Conservation (phyloP, 2,113 vertebrate species). For the Erythrolamprus reginae region DNA sequence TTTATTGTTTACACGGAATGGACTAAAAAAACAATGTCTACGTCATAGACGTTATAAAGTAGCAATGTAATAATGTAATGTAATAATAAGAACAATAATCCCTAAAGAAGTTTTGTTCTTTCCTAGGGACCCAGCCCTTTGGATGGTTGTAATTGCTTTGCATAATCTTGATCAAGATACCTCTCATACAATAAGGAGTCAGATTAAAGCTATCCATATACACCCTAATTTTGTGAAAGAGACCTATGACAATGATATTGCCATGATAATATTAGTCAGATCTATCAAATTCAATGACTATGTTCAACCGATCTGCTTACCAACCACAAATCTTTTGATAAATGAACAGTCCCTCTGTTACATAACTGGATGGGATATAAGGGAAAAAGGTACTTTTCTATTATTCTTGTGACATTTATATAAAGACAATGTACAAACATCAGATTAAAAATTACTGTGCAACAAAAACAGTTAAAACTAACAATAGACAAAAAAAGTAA, state of each 20-base stretch:
- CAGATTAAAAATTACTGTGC: neutral
- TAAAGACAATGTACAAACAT: neutral
- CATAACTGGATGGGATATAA: slow-evolving; percentile 62
- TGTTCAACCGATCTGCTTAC: slow-evolving; percentile 50
- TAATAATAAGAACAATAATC: neutral
- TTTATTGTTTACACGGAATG: neutral
- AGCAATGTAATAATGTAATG: no score
- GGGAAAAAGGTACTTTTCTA: slow-evolving; percentile 54
- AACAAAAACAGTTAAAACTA: neutral
- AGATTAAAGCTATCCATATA: neutral
- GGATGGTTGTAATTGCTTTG: neutral
- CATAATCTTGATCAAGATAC: neutral
- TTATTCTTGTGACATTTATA: neutral
- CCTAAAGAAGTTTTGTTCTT: neutral
- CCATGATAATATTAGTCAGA: neutral
- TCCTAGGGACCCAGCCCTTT: slow-evolving; percentile 6
- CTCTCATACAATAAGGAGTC: neutral
- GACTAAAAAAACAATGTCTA: neutral
- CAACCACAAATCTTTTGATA: neutral
- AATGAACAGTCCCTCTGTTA: slow-evolving; percentile 38
- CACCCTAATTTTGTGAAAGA: neutral
- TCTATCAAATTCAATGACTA: slow-evolving; percentile 35
- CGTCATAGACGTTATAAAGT: neutral
- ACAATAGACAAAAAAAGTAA: neutral
- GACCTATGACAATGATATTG: neutral